phyloP scores from a whole-genome alignment of 2,113 vertebrate species.

The Tragelaphus strepsiceros region DNA sequence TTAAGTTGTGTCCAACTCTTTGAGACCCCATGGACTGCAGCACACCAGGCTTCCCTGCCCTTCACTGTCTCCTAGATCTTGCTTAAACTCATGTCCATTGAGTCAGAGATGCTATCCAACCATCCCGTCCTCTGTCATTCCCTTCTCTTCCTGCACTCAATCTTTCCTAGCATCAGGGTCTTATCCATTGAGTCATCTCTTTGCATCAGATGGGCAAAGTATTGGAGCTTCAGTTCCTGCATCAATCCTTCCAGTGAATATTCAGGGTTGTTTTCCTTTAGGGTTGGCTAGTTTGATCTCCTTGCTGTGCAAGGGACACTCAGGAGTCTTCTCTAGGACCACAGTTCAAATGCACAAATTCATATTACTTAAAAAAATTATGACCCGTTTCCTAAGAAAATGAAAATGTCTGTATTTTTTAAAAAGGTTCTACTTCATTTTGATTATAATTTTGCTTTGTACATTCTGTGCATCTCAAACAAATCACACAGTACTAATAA shows the following conservation, averaged over 20 bases:
- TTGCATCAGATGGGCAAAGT: background rate
- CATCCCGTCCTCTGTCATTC: rapidly evolving
- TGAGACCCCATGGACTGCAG: background rate
- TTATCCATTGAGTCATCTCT: background rate
- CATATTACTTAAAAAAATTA: background rate
- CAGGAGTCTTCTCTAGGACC: background rate
- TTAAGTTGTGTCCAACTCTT: background rate
- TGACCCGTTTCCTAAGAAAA: background rate
- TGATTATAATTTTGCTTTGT: background rate
- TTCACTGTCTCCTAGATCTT: background rate
- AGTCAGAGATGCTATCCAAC: background rate
- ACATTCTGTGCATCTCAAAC: background rate
- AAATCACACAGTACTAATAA: background rate
- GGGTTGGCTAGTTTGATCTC: background rate
- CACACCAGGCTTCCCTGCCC: background rate
- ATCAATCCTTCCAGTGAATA: background rate
- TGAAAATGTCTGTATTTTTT: background rate
- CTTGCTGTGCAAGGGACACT: background rate
- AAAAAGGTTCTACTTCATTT: background rate
- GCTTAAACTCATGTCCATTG: background rate
- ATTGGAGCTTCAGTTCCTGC: background rate
- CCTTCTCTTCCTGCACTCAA: background rate
- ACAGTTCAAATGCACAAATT: background rate
- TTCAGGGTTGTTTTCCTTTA: background rate
- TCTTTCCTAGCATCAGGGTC: background rate